These are phyloP conservation scores for Bambusicola thoracicus DNA, from an alignment of 2,113 vertebrate genomes.

Conservation along the genomic window DNA sequence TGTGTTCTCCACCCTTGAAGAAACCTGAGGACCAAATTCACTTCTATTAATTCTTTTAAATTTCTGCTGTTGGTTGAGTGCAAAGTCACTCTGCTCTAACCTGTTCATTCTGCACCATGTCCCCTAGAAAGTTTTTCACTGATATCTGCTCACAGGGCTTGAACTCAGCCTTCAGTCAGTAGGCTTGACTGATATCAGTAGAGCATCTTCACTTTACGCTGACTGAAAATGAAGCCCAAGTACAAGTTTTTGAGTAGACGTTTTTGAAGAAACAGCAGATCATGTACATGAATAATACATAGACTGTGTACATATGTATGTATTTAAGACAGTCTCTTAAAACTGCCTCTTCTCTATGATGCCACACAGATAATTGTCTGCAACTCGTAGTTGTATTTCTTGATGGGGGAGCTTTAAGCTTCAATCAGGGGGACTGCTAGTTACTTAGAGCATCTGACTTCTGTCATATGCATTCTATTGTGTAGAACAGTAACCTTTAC, in stretches of 20 bases:
- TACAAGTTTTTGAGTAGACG: neutral
- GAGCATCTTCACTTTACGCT: neutral
- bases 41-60: neutral
- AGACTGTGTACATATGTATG: neutral
- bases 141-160: neutral
- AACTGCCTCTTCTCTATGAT: neutral
- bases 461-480: neutral
- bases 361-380: neutral
- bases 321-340: neutral
- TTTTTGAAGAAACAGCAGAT: neutral
- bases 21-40: neutral
- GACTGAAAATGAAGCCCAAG: neutral
- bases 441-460: neutral
- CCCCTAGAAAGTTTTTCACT: neutral
- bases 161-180: neutral
- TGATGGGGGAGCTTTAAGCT: neutral
- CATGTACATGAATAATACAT: neutral
- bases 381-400: neutral
- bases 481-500: neutral
- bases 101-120: neutral
- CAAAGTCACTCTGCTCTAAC: neutral
- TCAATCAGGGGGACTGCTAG: neutral
- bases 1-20: neutral
- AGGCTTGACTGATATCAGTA: neutral
- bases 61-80: neutral